Evolutionary conservation across 2,113 vertebrate species (phyloP).

Genomic region (Limnothrissa miodon): DNA sequence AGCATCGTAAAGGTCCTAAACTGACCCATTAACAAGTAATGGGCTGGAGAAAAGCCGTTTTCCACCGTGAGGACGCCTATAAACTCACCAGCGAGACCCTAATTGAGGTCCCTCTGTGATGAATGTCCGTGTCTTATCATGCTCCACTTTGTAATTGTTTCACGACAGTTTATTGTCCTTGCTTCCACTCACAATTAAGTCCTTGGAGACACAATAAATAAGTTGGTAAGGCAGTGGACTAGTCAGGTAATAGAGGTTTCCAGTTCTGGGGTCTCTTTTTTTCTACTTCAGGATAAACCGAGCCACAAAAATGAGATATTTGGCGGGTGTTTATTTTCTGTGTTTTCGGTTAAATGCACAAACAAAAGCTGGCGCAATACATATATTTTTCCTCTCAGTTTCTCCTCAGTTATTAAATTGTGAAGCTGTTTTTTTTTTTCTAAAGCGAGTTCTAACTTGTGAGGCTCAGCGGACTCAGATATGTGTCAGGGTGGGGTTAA

Average conservation of each 20-base stretch:
- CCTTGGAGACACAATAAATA: constrained; percentile 46
- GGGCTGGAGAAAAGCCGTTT: constrained; percentile 43
- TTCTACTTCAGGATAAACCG: constrained; percentile 6
- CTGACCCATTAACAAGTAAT: constrained; percentile 43
- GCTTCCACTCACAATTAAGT: constrained; percentile 46
- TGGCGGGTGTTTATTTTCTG: neutral
- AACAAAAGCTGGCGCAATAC: constrained; percentile 1
- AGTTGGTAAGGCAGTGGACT: constrained; percentile 23
- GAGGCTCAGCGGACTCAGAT: neutral
- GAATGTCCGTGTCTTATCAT: constrained; percentile 39
- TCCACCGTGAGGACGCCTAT: constrained; percentile 32
- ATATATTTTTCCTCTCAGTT: neutral
- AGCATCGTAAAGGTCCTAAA: constrained; percentile 26
- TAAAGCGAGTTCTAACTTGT: neutral
- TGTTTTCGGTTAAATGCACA: neutral
- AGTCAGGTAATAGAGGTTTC: constrained; percentile 7
- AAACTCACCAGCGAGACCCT: constrained; percentile 34
- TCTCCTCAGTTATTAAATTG: constrained; percentile 18
- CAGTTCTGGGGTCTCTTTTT: neutral
- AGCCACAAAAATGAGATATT: neutral
- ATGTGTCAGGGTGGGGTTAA: constrained; percentile 13
- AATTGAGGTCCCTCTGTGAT: constrained; percentile 36
- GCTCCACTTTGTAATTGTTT: constrained; percentile 40
- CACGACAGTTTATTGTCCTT: constrained; percentile 42
- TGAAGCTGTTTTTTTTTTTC: neutral